Percentiles rank a stretch among this genome's conserved stretches.
Conservation (phyloP, 2,888 invertebrate genomes). For the Asteroscopus sphinx region DNA sequence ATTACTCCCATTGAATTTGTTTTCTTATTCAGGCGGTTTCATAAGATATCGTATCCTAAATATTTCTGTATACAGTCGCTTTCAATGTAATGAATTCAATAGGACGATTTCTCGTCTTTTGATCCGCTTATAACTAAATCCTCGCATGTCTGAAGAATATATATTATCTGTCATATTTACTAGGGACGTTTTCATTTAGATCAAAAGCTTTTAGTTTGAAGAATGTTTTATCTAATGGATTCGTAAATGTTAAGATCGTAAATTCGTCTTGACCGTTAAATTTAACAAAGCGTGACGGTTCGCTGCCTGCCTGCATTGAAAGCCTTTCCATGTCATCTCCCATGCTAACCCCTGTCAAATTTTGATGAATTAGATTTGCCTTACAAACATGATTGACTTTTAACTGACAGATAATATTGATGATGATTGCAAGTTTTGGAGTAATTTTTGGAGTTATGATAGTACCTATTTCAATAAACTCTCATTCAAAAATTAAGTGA, state of each 20-base stretch:
- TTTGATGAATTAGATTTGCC: slow-evolving; percentile 83
- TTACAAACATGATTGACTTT: slow-evolving; percentile 73
- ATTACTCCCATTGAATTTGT: background rate
- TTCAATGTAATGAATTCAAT: background rate
- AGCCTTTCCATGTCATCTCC: slow-evolving; percentile 83
- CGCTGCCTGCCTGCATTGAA: slow-evolving; percentile 63
- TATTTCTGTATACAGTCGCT: background rate
- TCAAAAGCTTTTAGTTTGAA: background rate
- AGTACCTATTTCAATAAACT: no score
- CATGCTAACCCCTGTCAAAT: slow-evolving; percentile 82
- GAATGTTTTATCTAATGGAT: background rate
- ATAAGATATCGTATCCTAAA: background rate
- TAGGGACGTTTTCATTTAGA: background rate
- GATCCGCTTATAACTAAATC: background rate
- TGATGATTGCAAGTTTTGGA: slow-evolving; percentile 12
- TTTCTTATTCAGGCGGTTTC: background rate
- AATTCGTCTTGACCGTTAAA: slow-evolving; percentile 25
- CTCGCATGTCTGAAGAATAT: background rate
- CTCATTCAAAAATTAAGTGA: no score
- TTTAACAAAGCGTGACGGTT: slow-evolving; percentile 35
- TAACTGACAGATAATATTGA: slow-evolving; percentile 60
- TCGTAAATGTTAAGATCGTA: slow-evolving; percentile 10
- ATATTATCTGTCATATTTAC: background rate
- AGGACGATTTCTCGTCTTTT: background rate
- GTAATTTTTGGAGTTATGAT: slow-evolving; percentile 1